These are phyloP conservation scores for Fissipunctia ypsillon DNA, from an alignment of 2,888 invertebrate genomes.

Conservation along the genomic window DNA sequence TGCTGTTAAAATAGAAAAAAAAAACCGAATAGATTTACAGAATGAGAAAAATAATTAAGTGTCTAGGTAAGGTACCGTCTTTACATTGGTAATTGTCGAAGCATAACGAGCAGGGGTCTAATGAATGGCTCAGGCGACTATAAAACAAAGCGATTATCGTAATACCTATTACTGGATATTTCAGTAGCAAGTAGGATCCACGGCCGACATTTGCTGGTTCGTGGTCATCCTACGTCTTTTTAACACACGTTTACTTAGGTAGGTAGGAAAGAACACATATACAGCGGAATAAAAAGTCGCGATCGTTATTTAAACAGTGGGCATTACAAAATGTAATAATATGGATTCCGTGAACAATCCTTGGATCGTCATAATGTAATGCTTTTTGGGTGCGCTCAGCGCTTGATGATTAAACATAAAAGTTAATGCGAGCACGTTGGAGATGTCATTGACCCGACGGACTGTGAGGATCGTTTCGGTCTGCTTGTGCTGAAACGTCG, in stretches of 20 bases:
- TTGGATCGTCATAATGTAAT: slow-evolving; percentile 54
- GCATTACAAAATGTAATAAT: slow-evolving; percentile 42
- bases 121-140: slow-evolving; percentile 58
- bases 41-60: slow-evolving; percentile 31
- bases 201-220: slow-evolving; percentile 20
- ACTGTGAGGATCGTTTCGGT: slow-evolving; percentile 81
- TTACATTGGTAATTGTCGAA: slow-evolving; percentile 61
- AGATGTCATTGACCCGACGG: slow-evolving; percentile 84
- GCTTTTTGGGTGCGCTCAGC: slow-evolving; percentile 68
- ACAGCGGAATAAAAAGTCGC: slow-evolving; percentile 40
- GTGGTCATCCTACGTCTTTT: slow-evolving; percentile 7
- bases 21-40: slow-evolving; percentile 33
- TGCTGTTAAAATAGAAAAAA: neutral
- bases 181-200: slow-evolving; percentile 21
- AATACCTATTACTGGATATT: slow-evolving; percentile 37
- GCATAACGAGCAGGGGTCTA: slow-evolving; percentile 62
- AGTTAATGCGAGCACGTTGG: slow-evolving; percentile 71
- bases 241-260: slow-evolving; percentile 9
- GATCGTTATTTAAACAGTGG: slow-evolving; percentile 34
- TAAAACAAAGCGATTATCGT: slow-evolving; percentile 52
- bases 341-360: slow-evolving; percentile 59
- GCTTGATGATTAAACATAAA: slow-evolving; percentile 72
- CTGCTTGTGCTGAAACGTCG: slow-evolving; percentile 84
- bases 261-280: slow-evolving; percentile 13
- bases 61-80: slow-evolving; percentile 30